phyloP scores from a whole-genome alignment of 2,888 invertebrate species.

The Pristionchus maxplancki region DNA sequence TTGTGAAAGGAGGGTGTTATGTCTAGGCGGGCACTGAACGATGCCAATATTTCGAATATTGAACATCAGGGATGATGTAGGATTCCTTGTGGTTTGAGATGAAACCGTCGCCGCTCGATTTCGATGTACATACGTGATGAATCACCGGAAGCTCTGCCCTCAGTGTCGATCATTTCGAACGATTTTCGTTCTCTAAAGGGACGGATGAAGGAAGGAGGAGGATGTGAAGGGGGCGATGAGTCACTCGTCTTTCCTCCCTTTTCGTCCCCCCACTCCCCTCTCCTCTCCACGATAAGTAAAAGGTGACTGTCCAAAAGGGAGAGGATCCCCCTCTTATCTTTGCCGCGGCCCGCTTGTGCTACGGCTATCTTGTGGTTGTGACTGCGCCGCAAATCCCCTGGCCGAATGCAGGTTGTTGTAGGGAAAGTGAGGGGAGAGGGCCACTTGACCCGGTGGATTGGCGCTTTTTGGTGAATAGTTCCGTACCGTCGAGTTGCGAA shows the following conservation, averaged over 20 bases:
- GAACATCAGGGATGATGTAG: neutral
- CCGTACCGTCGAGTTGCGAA: conserved; percentile 14
- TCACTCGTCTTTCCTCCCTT: conserved; percentile 8
- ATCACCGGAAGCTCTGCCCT: neutral
- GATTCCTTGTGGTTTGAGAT: neutral
- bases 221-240: neutral
- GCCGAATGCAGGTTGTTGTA: neutral
- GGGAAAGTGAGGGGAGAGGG: neutral
- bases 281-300: conserved; percentile 22
- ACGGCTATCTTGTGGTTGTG: too few species aligned
- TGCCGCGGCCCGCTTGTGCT: too few species aligned
- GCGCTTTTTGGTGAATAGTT: neutral
- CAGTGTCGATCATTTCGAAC: neutral
- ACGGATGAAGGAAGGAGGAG: conserved; percentile 9
- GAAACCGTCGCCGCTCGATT: neutral
- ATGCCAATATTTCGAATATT: too few species aligned
- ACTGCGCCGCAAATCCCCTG: too few species aligned
- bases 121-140: neutral
- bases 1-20: too few species aligned
- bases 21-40: too few species aligned
- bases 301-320: conserved; percentile 15
- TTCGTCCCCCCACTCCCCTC: conserved; percentile 5
- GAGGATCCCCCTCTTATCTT: neutral
- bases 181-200: conserved; percentile 10
- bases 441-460: neutral